phyloP scores from a whole-genome alignment of 1,140 invertebrate genomes.

The Atopsyche davidsoni region DNA sequence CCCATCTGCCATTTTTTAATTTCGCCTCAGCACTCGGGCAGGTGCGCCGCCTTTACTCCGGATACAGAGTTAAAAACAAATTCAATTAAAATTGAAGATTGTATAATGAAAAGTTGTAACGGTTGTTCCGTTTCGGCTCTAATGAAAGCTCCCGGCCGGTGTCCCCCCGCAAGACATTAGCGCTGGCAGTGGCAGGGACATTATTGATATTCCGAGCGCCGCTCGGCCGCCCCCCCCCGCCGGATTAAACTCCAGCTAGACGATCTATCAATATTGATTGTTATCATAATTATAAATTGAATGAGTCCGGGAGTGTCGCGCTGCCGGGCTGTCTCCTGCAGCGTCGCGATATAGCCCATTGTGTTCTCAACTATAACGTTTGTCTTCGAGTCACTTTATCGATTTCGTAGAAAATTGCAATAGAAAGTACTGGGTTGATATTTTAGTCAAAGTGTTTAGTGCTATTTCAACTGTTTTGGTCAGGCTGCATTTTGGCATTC shows the following conservation, averaged over 20 bases:
- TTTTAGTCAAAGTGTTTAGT: too few species aligned
- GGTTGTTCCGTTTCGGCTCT: conserved; percentile 10
- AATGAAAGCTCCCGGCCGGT: not conserved
- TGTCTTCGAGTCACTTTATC: too few species aligned
- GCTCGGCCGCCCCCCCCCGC: not conserved
- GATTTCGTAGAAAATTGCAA: too few species aligned
- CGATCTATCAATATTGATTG: conserved; percentile 32
- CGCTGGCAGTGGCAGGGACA: conserved; percentile 28
- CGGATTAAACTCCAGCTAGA: conserved; percentile 25
- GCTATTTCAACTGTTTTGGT: too few species aligned
- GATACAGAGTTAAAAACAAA: conserved; percentile 17
- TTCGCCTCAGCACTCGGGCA: too few species aligned
- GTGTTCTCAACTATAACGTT: too few species aligned
- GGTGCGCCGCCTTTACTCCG: not conserved
- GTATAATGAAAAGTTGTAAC: conserved; percentile 21
- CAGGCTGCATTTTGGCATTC: too few species aligned
- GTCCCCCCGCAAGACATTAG: conserved; percentile 23
- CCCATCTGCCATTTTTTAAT: too few species aligned
- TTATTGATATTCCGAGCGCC: conserved; percentile 30
- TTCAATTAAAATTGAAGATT: conserved; percentile 25
- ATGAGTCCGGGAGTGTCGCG: conserved; percentile 20
- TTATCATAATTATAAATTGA: conserved; percentile 31
- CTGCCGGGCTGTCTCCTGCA: conserved; percentile 2
- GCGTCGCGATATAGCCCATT: too few species aligned
- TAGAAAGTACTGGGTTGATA: too few species aligned